Base-by-base conservation (phyloP, 2,888 invertebrate genomes). In the Leptothorax acervorum region DNA sequence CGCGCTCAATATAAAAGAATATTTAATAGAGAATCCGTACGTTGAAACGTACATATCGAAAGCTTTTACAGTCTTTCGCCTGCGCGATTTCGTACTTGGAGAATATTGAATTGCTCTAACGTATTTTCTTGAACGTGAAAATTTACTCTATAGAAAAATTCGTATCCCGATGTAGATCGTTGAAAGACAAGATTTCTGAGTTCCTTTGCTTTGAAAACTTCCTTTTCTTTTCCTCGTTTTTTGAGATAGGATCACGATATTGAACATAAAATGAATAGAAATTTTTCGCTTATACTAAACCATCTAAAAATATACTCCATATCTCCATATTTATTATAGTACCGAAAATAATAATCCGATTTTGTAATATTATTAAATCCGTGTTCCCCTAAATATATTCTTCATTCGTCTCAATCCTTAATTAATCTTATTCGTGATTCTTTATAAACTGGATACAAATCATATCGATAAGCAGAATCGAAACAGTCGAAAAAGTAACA, bases 91-190 rank as follows among this genome's bases (percentile, higher is more conserved):
- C 79, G 39, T 71, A 71, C 73, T 81, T 51, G 60, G n/a, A 18
- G 73, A 81, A 81, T 81, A 79, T 79, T 79, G 79, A 79, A 71
- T 79, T 71, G 79, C 71, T 79, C 79, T 71, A 71, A 79, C 79
- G 79, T 79, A 79, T 79, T 79, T 79, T 71, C 79, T 62, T 71
- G 60, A 79, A 79, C 60, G 79, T 51, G 60, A 79, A 71, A 62
- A 79, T 71, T 79, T 60, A 62, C 71, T 62, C 71, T 71, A 71
- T 71, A 71, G 73, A 60, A 79, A 79, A 71, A 79, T 79, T 79
- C 71, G 71, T 79, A 71, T 48, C 35, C 39, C 39, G 60, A 78
- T 78, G 78, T 78, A 57, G 68, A 70, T 39, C 57, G 57, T 60
- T n/a, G 79, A 73, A 81, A 71, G 79, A 81, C 79, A 81, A 81